Percentiles rank a stretch among this genome's conserved stretches.
These are phyloP conservation scores for Corythornis leucogaster DNA, from an alignment of 2,797 vertebrate species.

Conservation along the genomic window DNA sequence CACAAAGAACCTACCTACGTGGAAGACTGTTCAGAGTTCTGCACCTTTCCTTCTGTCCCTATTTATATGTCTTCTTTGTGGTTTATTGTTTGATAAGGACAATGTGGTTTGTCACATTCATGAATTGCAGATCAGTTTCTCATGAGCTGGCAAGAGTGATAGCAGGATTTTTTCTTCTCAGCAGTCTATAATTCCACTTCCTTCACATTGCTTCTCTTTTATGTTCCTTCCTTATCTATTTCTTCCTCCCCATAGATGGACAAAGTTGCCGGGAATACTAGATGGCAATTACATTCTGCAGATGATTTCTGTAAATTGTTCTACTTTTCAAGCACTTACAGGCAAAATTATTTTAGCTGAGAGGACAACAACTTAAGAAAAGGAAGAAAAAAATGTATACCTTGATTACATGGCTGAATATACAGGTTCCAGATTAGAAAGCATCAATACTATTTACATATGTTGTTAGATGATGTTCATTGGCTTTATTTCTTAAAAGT, in stretches of 20 bases:
- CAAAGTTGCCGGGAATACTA: slow-evolving; percentile 10
- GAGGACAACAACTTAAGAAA: neutral
- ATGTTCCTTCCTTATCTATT: slow-evolving; percentile 10
- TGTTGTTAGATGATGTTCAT: neutral
- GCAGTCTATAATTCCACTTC: slow-evolving; percentile 6
- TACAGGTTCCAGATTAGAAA: neutral
- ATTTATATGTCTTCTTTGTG: neutral
- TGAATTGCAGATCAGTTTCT: slow-evolving; percentile 62
- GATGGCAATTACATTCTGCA: slow-evolving; percentile 13
- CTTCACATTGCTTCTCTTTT: slow-evolving; percentile 13
- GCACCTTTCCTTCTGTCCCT: neutral
- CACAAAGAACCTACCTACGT: neutral
- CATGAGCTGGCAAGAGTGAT: slow-evolving; percentile 30
- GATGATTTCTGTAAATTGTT: slow-evolving; percentile 7
- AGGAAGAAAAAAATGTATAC: neutral
- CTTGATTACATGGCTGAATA: neutral
- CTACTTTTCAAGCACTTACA: neutral
- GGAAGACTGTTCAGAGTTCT: neutral
- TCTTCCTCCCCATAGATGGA: neutral
- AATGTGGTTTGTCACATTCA: slow-evolving; percentile 36
- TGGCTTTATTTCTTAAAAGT: neutral
- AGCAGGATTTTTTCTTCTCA: slow-evolving; percentile 33
- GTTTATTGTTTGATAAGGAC: slow-evolving; percentile 33
- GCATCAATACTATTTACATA: neutral
- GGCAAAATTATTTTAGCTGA: neutral